Evolutionary conservation across 2,113 vertebrate species (phyloP), one percentile per base, ranked within the genome.

Genomic region (Ia io): DNA sequence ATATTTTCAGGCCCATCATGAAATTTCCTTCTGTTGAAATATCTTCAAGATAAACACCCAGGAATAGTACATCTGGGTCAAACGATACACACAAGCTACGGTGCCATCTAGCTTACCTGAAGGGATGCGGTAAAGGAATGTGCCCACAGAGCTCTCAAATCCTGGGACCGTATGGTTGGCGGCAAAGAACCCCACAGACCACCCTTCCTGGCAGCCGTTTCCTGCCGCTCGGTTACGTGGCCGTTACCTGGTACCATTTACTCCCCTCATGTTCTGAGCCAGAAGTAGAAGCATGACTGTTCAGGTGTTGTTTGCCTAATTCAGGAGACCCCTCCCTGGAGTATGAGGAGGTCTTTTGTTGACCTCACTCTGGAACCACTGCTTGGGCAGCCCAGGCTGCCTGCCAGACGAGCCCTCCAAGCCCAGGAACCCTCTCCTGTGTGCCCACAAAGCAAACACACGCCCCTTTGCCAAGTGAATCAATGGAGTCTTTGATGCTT

Each of bases 401-500:
- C 92, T 95, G 95, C 94, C 92, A 96, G 53, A 44, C 20, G 22
- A 96, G 84, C 82, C 92, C 94, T 96, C 88, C 90, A 82, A 93
- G 53, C 77, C 78, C 76, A 70, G 88, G 95, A 95, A 86, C 83
- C 61, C 70, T 95, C 73, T 95, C 87, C 93, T 92, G 4, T 88
- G 84, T 93, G 88, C 90, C 94, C 96, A 96, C 94, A 92, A 88
- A 97, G 88, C 93, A 96, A 95, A 96, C 94, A 97, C 88, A 95
- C 16, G 1, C 88, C 94, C 71, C 42, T 90, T 95, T 96, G 88
- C 95, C 85, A 86, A 97, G 78, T 70, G 82, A 97, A 88, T 97
- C 96, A 97, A 97, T 97, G 78, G 95, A 59, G 61, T 82, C 96
- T 96, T 97, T 96, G 92, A 95, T 94, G 76, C 87, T 90, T 85